phyloP scores from a whole-genome alignment of 2,888 invertebrate genomes.

The Eristalis arbustorum region DNA sequence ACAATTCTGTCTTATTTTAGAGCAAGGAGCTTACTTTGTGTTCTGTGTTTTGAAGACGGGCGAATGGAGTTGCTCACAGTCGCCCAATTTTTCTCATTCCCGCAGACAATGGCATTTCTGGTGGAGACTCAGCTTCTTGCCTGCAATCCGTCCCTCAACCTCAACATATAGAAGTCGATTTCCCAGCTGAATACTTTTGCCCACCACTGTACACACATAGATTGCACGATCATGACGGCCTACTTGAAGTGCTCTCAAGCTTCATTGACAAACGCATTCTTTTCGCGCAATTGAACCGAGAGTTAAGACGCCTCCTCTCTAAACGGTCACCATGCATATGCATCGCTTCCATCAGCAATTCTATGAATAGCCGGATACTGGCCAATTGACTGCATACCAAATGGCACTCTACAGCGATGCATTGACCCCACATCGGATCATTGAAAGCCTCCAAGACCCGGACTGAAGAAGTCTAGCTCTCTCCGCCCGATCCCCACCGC shows the following conservation, averaged over 20 bases:
- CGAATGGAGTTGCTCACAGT: too few species aligned
- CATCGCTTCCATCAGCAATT: background rate
- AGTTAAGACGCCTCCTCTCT: constrained; percentile 32
- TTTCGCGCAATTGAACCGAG: constrained; percentile 48
- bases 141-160: too few species aligned
- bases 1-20: too few species aligned
- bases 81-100: too few species aligned
- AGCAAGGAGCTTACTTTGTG: too few species aligned
- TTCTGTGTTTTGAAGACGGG: too few species aligned
- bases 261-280: constrained; percentile 41
- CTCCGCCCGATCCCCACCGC: background rate
- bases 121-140: too few species aligned
- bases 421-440: constrained; percentile 51
- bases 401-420: constrained; percentile 51
- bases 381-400: constrained; percentile 58
- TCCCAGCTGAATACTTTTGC: background rate
- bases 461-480: background rate
- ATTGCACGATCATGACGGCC: constrained; percentile 43
- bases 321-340: constrained; percentile 14
- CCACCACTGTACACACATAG: constrained; percentile 29
- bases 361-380: constrained; percentile 50
- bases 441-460: background rate
- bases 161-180: too few species aligned
- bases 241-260: constrained; percentile 19
- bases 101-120: too few species aligned